Percentiles rank a stretch among this genome's conserved stretches.
phyloP scores from a whole-genome alignment of 2,888 invertebrate genomes.

The Apamea monoglypha region DNA sequence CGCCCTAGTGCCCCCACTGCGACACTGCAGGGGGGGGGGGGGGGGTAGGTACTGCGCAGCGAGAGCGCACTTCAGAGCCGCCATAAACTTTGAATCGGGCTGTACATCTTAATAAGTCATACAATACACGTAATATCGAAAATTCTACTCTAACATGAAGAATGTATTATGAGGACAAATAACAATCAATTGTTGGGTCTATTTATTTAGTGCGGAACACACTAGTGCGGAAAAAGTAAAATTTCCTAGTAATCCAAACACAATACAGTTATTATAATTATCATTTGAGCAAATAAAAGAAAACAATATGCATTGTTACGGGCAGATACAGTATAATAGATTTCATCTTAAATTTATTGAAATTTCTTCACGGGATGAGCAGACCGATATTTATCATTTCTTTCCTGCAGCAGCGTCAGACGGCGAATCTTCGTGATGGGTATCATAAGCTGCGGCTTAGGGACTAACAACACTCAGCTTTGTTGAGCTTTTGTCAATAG shows the following conservation, averaged over 20 bases:
- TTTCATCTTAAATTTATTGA: not conserved
- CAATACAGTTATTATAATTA: not conserved
- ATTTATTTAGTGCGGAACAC: not conserved
- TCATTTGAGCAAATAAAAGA: constrained; percentile 41
- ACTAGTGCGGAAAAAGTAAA: not conserved
- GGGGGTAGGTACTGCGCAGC: not conserved
- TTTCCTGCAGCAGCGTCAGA: not conserved
- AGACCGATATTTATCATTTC: not conserved
- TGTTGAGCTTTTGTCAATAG: too few species aligned
- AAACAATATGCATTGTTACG: constrained; percentile 15
- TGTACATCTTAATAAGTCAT: not conserved
- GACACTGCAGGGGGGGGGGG: too few species aligned
- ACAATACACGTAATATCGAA: constrained; percentile 6
- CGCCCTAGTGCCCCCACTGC: too few species aligned
- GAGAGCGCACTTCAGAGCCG: not conserved
- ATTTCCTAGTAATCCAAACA: not conserved
- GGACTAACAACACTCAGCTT: too few species aligned
- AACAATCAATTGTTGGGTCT: not conserved
- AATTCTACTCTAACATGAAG: not conserved
- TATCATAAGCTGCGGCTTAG: not conserved
- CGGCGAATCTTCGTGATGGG: not conserved
- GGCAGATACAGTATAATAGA: not conserved
- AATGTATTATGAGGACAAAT: constrained; percentile 5
- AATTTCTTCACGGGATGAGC: not conserved
- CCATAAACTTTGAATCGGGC: not conserved